Evolutionary conservation across 2,888 invertebrate species (phyloP).

Genomic region (Baccha elongata): DNA sequence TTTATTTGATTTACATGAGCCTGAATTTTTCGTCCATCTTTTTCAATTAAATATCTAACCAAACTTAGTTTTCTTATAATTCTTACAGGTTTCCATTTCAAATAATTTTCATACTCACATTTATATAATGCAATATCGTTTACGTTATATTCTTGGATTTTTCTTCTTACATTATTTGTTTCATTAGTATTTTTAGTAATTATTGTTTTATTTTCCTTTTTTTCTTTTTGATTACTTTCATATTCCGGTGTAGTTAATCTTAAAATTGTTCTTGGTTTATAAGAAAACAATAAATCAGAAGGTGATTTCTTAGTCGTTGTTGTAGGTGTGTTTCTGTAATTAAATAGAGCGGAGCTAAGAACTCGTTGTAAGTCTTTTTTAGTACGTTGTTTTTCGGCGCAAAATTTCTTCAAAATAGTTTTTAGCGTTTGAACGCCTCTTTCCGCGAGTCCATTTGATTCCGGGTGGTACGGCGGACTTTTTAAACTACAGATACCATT

Average conservation of each 20-base stretch:
- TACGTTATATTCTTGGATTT: too few species aligned
- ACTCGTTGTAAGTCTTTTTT: not conserved
- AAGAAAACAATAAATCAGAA: conserved; percentile 14
- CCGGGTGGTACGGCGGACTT: conserved; percentile 66
- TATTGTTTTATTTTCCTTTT: not conserved
- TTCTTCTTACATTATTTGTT: not conserved
- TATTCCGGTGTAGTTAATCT: not conserved
- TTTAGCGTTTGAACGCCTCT: conserved; percentile 74
- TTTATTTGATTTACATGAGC: too few species aligned
- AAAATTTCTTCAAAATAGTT: conserved; percentile 65
- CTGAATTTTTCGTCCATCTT: too few species aligned
- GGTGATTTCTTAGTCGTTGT: conserved; percentile 1
- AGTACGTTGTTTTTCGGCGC: not conserved
- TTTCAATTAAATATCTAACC: too few species aligned
- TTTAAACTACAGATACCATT: conserved; percentile 53
- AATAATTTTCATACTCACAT: too few species aligned
- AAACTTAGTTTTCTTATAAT: too few species aligned
- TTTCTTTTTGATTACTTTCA: conserved; percentile 7
- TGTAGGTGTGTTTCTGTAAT: conserved; percentile 10
- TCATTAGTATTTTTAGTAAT: not conserved
- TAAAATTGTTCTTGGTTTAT: too few species aligned
- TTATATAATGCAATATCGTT: too few species aligned
- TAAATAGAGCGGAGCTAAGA: not conserved
- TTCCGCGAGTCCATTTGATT: conserved; percentile 75
- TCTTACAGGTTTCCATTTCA: too few species aligned